phyloP scores from a whole-genome alignment of 2,113 vertebrate genomes.

The Alethe castanea region DNA sequence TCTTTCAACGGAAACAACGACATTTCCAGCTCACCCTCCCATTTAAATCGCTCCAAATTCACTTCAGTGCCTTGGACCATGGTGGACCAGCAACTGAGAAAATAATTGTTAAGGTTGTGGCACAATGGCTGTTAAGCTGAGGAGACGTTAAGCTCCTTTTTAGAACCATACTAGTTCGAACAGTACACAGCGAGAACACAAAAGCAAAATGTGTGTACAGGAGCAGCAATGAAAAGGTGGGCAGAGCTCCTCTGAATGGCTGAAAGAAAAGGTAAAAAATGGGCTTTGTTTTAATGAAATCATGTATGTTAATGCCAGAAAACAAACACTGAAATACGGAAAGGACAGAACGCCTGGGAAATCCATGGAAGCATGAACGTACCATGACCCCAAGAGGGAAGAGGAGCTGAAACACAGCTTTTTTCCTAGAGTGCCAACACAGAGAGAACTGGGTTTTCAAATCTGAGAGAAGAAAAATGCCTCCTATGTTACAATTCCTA shows the following conservation, averaged over 20 bases:
- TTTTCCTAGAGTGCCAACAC: neutral
- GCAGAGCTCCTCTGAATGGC: neutral
- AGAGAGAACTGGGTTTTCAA: neutral
- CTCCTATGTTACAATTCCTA: neutral
- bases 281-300: neutral
- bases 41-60: neutral
- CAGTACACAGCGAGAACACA: neutral
- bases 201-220: neutral
- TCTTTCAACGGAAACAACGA: neutral
- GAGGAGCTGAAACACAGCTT: neutral
- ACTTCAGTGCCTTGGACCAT: neutral
- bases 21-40: neutral
- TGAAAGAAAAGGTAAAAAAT: neutral
- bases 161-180: neutral
- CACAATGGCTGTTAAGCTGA: neutral
- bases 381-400: neutral
- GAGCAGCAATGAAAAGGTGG: rapidly evolving
- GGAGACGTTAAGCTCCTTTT: neutral
- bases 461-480: neutral
- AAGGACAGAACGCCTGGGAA: neutral
- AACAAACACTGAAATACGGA: neutral
- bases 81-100: neutral
- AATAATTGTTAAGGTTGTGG: neutral
- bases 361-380: neutral
- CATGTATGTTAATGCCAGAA: rapidly evolving